Base-by-base conservation (phyloP, 2,797 vertebrate species). In the Myotis planiceps region DNA sequence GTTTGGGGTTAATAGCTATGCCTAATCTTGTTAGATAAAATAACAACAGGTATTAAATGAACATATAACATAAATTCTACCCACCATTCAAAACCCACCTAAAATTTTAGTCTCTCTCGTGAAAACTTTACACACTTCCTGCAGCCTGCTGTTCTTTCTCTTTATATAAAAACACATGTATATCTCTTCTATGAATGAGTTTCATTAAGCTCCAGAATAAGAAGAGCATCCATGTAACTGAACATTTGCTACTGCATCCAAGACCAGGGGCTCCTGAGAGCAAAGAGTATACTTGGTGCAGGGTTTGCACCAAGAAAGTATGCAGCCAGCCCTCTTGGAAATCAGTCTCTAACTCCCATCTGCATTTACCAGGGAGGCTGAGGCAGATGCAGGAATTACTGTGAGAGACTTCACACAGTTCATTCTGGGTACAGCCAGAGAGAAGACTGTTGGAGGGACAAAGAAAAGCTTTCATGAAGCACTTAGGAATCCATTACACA, bases 341-440 rank as follows among this genome's bases (percentile, higher is more conserved):
- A 66, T n/a, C 23, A 19, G 69, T 51, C 4, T 10, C 19, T 2
- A 8, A 9, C 39, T 25, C 68, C 34, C 6, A 3, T 6, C 23
- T 3, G 27, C 27, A 34, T 25, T 34, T 14, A 3, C 23, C 21
- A 18, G 14, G 25, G 45, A 15, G 60, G 39, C n/a, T 27, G 21
- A 32, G 58, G n/a, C 27, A 5, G 34, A 4, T 2, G 14, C 65
- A 32, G 47, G 21, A 32, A 32, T 14, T 47, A 49, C 32, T 2
- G 14, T 2, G 19, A 53, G 0, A 12, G 15, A 9, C 1, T 5
- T 12, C 19, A 16, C 16, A 5, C 0, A 6, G 15, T 34, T 27
- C 12, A 0, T 14, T 37, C 32, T 4, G 2, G 25, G 75, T 18
- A 2, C 29, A 49, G 69, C 39, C 19, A 66, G 34, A 37, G 29